Evolutionary conservation across 2,797 vertebrate species (phyloP).

Genomic region (Leucoraja ocellata): DNA sequence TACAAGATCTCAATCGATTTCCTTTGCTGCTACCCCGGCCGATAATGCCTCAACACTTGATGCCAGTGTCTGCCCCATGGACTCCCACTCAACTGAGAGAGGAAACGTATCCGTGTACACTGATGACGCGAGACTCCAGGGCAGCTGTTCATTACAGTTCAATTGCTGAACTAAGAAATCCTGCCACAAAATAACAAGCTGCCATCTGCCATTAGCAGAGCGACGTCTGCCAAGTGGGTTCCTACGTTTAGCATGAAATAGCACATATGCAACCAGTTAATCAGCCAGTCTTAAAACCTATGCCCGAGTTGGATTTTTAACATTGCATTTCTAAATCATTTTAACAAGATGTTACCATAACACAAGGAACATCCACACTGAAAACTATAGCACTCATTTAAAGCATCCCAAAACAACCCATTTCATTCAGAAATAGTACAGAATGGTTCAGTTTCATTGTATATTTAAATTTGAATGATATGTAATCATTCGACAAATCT

Average conservation of each 20-base stretch:
- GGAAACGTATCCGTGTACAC: not conserved
- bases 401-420: not conserved
- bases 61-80: not conserved
- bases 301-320: not conserved
- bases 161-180: conserved; percentile 25
- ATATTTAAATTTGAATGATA: not conserved
- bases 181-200: conserved; percentile 26
- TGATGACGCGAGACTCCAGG: not conserved
- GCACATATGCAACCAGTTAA: not conserved
- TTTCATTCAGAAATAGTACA: not conserved
- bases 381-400: not conserved
- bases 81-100: not conserved
- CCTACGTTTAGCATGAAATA: conserved; percentile 28
- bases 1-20: not conserved
- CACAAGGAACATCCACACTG: not conserved
- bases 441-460: not conserved
- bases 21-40: not conserved
- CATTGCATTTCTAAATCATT: not conserved
- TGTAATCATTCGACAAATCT: not conserved
- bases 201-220: conserved; percentile 28
- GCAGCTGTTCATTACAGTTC: not conserved
- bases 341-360: not conserved
- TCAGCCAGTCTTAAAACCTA: not conserved
- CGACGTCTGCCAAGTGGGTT: conserved; percentile 21
- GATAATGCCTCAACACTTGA: not conserved